Base-by-base conservation (phyloP, 2,888 invertebrate genomes). In the Polylopha cassiicola region DNA sequence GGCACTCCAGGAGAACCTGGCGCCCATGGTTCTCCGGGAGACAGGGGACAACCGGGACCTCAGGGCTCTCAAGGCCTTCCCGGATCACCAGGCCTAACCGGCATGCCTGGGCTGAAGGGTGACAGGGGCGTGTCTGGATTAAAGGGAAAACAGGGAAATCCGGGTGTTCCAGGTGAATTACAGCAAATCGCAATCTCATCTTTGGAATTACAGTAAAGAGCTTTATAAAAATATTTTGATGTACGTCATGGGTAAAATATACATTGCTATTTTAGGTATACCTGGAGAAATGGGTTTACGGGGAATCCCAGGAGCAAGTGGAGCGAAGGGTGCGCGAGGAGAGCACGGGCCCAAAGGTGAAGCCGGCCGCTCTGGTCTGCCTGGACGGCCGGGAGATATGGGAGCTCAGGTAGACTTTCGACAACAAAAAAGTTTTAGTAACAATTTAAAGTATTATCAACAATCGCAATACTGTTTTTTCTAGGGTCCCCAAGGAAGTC, bases 301-400 rank as follows among this genome's bases (percentile, higher is more conserved):
- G 46, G 92, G 92, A 4, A 63, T 81, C 73, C 60, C 87, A 72
- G 62, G 93, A 78, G 69, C 90, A 44, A 78, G 88, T 4, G 94
- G 95, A 16, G 82, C 89, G 1, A 94, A 94, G 63, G 94, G 94
- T 10, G 87, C 87, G 4, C 85, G 93, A 45, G 94, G 94, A 10
- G 93, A 93, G 68, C 78, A 90, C 23, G 95, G 95, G 4, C 71
- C 86, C n/a, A 87, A 92, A 65, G 94, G 94, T 36, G 93, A 94
- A 53, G 61, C 84, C 17, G 94, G 94, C 11, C 80, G 90, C 37
- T 87, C 89, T 72, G 94, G 94, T n/a, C 87, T 91, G 13, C 91
- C 92, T 4, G 95, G 95, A 41, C 75, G 92, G 49, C 91, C 92
- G 2, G 95, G 95, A 59, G 91, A 92, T 65, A 76, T 90, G 34